phyloP scores from a whole-genome alignment of 2,888 invertebrate genomes.

The Neria commutata region DNA sequence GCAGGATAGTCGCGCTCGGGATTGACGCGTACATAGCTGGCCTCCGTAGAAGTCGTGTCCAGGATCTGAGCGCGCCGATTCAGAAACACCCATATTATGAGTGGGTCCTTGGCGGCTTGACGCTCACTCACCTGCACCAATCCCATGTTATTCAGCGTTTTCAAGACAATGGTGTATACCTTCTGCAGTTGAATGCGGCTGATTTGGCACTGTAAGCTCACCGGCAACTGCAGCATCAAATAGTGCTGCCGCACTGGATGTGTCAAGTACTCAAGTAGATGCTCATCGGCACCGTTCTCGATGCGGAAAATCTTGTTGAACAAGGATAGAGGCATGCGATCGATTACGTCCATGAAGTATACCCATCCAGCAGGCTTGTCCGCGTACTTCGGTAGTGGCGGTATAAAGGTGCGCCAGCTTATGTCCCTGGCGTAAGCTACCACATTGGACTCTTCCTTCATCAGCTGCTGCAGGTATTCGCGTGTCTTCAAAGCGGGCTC shows the following conservation, averaged over 20 bases:
- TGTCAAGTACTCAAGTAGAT: constrained; percentile 66
- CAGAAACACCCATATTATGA: constrained; percentile 75
- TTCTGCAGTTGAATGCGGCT: constrained; percentile 43
- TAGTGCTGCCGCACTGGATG: constrained; percentile 73
- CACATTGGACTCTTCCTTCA: constrained; percentile 58
- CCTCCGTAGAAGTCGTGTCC: constrained; percentile 70
- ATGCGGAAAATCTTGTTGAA: constrained; percentile 72
- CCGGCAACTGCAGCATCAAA: constrained; percentile 68
- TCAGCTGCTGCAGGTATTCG: constrained; percentile 62
- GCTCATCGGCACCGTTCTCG: constrained; percentile 64
- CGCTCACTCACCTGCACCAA: constrained; percentile 71
- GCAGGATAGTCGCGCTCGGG: constrained; percentile 65
- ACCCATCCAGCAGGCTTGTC: constrained; percentile 73
- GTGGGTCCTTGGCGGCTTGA: constrained; percentile 64
- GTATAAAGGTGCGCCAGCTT: constrained; percentile 76
- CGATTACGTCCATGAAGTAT: constrained; percentile 71
- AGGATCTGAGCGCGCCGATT: constrained; percentile 68
- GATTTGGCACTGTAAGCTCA: constrained; percentile 44
- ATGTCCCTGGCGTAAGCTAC: constrained; percentile 61
- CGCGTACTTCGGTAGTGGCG: constrained; percentile 68
- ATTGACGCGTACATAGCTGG: constrained; percentile 68
- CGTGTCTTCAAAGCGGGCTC: constrained; percentile 55
- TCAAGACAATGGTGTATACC: constrained; percentile 61
- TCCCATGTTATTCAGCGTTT: constrained; percentile 71
- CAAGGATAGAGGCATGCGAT: constrained; percentile 74